These are phyloP conservation scores for Ganaspis sp. DNA, from an alignment of 1,140 invertebrate species.

Conservation along the genomic window DNA sequence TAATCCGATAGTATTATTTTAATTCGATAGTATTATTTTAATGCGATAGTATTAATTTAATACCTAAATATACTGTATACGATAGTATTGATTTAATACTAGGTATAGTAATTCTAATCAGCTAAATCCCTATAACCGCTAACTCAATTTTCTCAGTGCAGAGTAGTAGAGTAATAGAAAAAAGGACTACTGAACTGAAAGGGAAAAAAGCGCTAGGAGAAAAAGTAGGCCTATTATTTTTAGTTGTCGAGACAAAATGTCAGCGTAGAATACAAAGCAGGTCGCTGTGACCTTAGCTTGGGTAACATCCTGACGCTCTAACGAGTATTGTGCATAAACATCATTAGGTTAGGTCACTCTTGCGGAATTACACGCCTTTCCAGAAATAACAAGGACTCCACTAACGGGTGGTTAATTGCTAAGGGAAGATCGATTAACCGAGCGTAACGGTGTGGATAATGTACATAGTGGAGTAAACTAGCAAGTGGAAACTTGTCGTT, in stretches of 20 bases:
- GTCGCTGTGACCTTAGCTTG: conserved; percentile 42
- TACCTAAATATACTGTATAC: no score
- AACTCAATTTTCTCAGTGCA: no score
- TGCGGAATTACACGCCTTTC: conserved; percentile 39
- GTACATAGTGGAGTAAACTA: conserved; percentile 14
- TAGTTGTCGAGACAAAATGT: neutral
- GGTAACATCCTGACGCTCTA: conserved; percentile 31
- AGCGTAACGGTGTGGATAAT: conserved; percentile 26
- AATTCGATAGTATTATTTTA: no score
- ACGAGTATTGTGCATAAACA: conserved; percentile 35
- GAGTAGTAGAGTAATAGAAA: neutral
- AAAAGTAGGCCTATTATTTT: neutral
- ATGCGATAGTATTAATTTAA: no score
- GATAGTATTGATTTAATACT: no score
- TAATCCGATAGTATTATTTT: no score
- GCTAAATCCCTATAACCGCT: no score
- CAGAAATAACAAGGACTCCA: conserved; percentile 42
- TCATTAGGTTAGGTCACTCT: conserved; percentile 44
- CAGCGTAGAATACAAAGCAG: conserved; percentile 24
- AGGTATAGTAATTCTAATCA: no score
- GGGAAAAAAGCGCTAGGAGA: no score
- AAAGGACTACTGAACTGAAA: neutral
- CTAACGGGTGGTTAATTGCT: conserved; percentile 40
- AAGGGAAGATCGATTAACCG: conserved; percentile 33
- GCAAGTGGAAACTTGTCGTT: neutral